Percentiles rank a stretch among this genome's conserved stretches.
Conservation (phyloP, 2,797 vertebrate genomes). For the Erpetoichthys calabaricus region DNA sequence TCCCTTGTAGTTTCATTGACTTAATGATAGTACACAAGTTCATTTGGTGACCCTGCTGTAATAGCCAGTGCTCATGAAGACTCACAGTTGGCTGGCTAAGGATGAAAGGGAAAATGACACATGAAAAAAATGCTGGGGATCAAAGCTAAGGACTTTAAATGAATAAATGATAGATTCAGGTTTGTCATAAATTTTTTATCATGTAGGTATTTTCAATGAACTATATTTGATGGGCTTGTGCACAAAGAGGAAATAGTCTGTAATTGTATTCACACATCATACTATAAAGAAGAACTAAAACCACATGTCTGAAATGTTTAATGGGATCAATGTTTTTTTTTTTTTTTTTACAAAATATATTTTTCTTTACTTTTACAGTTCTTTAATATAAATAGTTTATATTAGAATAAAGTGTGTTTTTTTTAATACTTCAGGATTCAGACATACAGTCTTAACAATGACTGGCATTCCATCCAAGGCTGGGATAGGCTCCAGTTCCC, state of each 20-base stretch:
- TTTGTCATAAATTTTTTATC: slow-evolving; percentile 20
- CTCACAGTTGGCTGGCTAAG: slow-evolving; percentile 8
- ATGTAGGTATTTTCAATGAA: slow-evolving; percentile 16
- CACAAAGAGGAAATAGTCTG: slow-evolving; percentile 17
- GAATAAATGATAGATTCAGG: slow-evolving; percentile 23
- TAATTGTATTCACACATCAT: not conserved
- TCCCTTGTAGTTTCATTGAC: slow-evolving; percentile 15
- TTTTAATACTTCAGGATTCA: too few species aligned
- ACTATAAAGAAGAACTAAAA: too few species aligned
- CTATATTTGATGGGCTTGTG: slow-evolving; percentile 18
- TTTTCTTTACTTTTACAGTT: too few species aligned
- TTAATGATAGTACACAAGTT: slow-evolving; percentile 12
- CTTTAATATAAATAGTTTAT: too few species aligned
- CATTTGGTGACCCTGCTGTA: slow-evolving; percentile 18
- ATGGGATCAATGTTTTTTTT: too few species aligned
- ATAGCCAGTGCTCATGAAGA: slow-evolving; percentile 21
- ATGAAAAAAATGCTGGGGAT: slow-evolving; percentile 13
- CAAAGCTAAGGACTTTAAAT: slow-evolving; percentile 24
- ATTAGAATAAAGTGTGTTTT: too few species aligned
- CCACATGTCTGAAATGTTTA: too few species aligned
- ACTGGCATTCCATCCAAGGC: too few species aligned
- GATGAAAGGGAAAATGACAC: slow-evolving; percentile 22
- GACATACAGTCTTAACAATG: too few species aligned
- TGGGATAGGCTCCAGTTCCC: too few species aligned
- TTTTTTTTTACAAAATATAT: too few species aligned